Conservation (phyloP, 2,888 invertebrate genomes). For the Ophion costatus region DNA sequence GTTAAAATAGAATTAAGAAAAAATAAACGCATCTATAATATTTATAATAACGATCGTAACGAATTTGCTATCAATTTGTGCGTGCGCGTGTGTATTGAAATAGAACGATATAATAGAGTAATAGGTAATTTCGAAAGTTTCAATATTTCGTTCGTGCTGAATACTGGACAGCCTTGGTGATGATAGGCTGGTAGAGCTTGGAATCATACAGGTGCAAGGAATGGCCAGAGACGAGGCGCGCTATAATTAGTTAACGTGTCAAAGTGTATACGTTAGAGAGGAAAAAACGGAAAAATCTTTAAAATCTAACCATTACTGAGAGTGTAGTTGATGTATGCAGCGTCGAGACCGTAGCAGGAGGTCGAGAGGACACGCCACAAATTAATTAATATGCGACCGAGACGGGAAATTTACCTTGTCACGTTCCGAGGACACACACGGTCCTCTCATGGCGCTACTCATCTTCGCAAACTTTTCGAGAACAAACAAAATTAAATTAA, state of each 20-base stretch:
- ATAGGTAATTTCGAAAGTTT: no score
- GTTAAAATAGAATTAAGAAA: no score
- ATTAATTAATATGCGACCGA: constrained; percentile 49
- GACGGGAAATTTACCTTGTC: background rate
- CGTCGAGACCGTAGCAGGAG: constrained; percentile 13
- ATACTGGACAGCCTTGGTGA: background rate
- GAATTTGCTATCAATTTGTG: no score
- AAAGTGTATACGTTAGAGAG: constrained; percentile 31
- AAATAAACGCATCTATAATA: no score
- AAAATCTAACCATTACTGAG: constrained; percentile 16
- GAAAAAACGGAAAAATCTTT: constrained; percentile 1
- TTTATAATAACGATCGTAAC: no score
- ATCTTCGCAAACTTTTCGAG: background rate
- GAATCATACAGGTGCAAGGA: background rate
- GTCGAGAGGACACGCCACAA: constrained; percentile 47
- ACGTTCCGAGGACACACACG: background rate
- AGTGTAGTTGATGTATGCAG: constrained; percentile 13
- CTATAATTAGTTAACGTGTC: constrained; percentile 57
- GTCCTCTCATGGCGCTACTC: no score
- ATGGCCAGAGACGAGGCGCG: background rate
- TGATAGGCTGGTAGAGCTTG: background rate
- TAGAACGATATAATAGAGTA: no score
- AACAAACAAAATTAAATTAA: background rate
- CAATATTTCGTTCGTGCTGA: no score
- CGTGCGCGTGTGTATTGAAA: no score